Percentiles rank a stretch among this genome's conserved stretches.
phyloP scores from a whole-genome alignment of 2,113 vertebrate genomes.

The Coryphaenoides rupestris region DNA sequence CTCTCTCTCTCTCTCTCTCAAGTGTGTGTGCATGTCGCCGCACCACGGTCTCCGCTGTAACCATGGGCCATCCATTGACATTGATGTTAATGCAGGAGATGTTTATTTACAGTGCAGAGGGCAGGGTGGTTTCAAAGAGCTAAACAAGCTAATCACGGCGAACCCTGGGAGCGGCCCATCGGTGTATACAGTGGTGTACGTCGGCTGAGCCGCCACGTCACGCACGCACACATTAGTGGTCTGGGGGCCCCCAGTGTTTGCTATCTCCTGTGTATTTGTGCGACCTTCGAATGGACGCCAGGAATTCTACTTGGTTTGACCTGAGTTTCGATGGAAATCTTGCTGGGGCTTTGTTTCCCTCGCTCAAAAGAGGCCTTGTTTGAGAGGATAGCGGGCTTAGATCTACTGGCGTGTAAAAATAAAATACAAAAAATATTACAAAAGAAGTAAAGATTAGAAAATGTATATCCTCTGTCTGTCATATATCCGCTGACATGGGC shows the following conservation, averaged over 20 bases:
- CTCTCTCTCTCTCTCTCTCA: no score
- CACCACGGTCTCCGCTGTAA: conserved; percentile 23
- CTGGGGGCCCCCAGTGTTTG: conserved; percentile 36
- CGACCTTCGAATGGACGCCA: conserved; percentile 43
- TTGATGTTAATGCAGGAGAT: conserved; percentile 27
- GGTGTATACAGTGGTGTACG: conserved; percentile 43
- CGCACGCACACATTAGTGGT: conserved; percentile 55
- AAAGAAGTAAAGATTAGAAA: background rate
- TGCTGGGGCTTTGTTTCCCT: background rate
- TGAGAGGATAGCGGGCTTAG: conserved; percentile 6
- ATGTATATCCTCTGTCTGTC: background rate
- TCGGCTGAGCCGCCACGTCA: conserved; percentile 28
- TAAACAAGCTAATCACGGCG: conserved; percentile 68
- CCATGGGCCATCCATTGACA: conserved; percentile 21
- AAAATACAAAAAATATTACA: no score
- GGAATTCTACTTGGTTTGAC: conserved; percentile 37
- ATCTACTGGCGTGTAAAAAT: background rate
- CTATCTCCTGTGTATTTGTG: conserved; percentile 56
- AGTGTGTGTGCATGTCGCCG: conserved; percentile 31
- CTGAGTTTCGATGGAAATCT: conserved; percentile 31
- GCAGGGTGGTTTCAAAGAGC: conserved; percentile 45
- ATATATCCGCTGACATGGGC: conserved; percentile 26
- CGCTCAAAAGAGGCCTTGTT: background rate
- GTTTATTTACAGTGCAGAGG: conserved; percentile 52
- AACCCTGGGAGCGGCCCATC: conserved; percentile 39